A percentile compares a stretch with the other conserved stretches of the same genome.
Evolutionary conservation across 2,888 invertebrate species (phyloP).

Genomic region (Amorpha juglandis): DNA sequence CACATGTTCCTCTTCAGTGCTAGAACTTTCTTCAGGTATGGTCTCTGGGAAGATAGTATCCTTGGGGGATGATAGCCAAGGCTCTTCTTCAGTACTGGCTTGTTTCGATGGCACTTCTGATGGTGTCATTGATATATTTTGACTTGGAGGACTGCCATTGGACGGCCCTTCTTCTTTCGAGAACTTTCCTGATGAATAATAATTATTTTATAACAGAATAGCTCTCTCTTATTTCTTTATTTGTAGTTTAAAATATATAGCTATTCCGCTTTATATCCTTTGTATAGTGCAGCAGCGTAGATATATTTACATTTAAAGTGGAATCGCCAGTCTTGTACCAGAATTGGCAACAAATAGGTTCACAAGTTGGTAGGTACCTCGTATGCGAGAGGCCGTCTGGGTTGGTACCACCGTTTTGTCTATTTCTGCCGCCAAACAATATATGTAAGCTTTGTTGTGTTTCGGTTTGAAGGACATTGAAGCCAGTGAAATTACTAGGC

Average conservation of each 20-base stretch:
- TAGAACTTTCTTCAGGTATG: constrained; percentile 96
- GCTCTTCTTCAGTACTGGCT: constrained; percentile 86
- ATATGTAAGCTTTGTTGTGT: too few relatives aligned
- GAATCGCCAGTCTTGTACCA: too few relatives aligned
- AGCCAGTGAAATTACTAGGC: too few relatives aligned
- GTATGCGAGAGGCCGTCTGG: too few relatives aligned
- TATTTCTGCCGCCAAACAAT: too few relatives aligned
- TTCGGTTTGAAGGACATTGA: too few relatives aligned
- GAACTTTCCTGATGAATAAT: constrained; percentile 61
- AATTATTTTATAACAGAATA: background rate
- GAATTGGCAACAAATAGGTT: too few relatives aligned
- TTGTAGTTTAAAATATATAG: too few relatives aligned
- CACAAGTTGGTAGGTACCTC: too few relatives aligned
- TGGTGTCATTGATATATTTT: constrained; percentile 80
- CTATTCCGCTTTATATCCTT: too few relatives aligned
- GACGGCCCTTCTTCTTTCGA: constrained; percentile 73
- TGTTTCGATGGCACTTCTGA: constrained; percentile 82
- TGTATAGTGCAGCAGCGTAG: background rate
- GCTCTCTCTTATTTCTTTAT: background rate
- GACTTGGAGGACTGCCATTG: constrained; percentile 86
- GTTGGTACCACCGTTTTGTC: too few relatives aligned
- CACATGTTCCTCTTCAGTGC: constrained; percentile 96
- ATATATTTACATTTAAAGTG: background rate
- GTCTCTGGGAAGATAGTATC: constrained; percentile 96
- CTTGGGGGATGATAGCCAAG: constrained; percentile 94